Conservation (phyloP, 2,888 invertebrate species). For the Dynastes grantii region DNA sequence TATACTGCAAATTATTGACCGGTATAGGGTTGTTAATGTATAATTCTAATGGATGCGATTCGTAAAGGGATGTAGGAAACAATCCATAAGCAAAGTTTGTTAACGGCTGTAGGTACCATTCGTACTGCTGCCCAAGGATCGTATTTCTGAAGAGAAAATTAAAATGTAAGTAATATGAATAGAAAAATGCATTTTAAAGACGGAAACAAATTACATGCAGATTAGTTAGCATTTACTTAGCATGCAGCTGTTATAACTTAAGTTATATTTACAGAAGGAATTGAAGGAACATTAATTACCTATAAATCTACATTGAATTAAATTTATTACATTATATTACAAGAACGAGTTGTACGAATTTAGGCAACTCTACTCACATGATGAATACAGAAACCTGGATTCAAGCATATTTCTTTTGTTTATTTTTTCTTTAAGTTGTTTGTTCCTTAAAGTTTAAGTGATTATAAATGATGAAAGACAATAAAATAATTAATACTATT, state of each 20-base stretch:
- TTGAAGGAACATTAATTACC: no score
- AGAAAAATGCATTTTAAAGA: neutral
- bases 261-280: no score
- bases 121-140: constrained; percentile 58
- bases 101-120: constrained; percentile 58
- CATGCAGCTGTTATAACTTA: neutral
- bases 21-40: constrained; percentile 27
- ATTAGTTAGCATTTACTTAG: neutral
- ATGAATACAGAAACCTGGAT: no score
- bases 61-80: constrained; percentile 30
- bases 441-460: no score
- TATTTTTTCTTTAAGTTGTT: no score
- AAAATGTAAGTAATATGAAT: constrained; percentile 42
- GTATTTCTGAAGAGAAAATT: constrained; percentile 56
- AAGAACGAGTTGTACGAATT: no score
- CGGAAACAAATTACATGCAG: neutral
- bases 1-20: neutral
- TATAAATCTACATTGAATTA: no score
- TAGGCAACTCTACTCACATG: no score
- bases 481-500: no score
- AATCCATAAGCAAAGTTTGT: constrained; percentile 48
- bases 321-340: no score
- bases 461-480: no score
- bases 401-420: no score
- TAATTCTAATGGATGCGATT: constrained; percentile 33